Conservation (phyloP, 2,888 invertebrate species). For the Rhimphoctona megacephalus region DNA sequence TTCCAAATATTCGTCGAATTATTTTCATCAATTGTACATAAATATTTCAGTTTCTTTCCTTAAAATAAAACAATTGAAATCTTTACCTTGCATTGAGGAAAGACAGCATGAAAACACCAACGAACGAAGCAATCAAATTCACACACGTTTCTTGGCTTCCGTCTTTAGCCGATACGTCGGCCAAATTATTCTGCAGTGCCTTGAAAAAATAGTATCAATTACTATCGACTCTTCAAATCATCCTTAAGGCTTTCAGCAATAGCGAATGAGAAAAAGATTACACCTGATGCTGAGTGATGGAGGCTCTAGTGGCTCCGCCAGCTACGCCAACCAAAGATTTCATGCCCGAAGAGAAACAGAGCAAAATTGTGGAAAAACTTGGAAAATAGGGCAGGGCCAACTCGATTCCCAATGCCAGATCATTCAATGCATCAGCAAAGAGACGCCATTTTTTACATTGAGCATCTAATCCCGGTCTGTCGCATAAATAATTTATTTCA, state of each 20-base stretch:
- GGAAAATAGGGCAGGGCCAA: constrained; percentile 91
- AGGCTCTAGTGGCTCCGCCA: constrained; percentile 96
- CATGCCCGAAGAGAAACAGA: constrained; percentile 91
- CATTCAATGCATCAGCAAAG: constrained; percentile 97
- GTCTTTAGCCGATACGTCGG: constrained; percentile 97
- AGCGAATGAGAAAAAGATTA: neutral
- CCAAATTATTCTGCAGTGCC: constrained; percentile 95
- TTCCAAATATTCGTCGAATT: neutral
- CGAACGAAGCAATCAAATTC: constrained; percentile 93
- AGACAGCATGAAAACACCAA: constrained; percentile 91
- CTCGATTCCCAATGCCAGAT: constrained; percentile 95
- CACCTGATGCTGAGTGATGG: constrained; percentile 96
- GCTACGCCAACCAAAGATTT: constrained; percentile 92
- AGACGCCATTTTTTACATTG: constrained; percentile 98
- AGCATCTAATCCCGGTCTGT: constrained; percentile 91
- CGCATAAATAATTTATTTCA: constrained; percentile 65
- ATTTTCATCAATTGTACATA: neutral
- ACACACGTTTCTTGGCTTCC: constrained; percentile 98
- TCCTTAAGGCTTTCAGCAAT: neutral
- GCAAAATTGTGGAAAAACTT: constrained; percentile 87
- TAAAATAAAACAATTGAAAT: neutral
- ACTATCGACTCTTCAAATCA: neutral
- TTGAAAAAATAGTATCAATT: constrained; percentile 74
- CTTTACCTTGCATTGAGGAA: constrained; percentile 87
- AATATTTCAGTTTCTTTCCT: neutral